Conservation (phyloP, 2,888 invertebrate species). For the Abrostola tripartita region DNA sequence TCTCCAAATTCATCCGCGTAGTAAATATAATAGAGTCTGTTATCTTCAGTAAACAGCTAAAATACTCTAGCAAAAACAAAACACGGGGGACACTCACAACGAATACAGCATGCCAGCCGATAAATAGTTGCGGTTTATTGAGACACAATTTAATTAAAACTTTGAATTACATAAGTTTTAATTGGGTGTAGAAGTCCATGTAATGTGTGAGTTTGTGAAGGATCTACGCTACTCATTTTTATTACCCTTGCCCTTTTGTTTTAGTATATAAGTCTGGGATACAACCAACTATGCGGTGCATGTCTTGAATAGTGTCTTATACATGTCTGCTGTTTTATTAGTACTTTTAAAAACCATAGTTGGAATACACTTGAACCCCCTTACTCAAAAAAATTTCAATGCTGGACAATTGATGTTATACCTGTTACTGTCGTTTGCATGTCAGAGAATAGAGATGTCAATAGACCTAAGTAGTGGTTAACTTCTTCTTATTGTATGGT, state of each 20-base stretch:
- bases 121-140: constrained; percentile 67
- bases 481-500: too few species aligned
- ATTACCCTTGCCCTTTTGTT: constrained; percentile 41
- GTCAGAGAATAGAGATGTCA: too few species aligned
- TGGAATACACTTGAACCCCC: too few species aligned
- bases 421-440: too few species aligned
- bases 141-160: constrained; percentile 69
- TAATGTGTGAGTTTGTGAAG: constrained; percentile 37
- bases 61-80: constrained; percentile 32
- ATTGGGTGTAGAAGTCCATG: constrained; percentile 58
- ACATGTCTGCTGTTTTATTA: too few species aligned
- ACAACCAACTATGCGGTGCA: background rate
- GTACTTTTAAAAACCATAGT: too few species aligned
- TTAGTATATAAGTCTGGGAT: constrained; percentile 17
- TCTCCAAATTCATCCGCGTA: background rate
- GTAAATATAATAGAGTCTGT: background rate
- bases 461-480: too few species aligned
- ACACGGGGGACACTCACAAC: constrained; percentile 42
- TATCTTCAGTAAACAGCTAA: constrained; percentile 21
- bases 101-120: constrained; percentile 48
- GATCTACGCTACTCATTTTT: constrained; percentile 50
- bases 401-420: too few species aligned
- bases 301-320: too few species aligned
- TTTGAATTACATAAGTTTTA: constrained; percentile 70
- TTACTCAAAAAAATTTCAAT: too few species aligned